Conservation (phyloP, 2,888 invertebrate species). For the Lepidocyrtinus sp. region DNA sequence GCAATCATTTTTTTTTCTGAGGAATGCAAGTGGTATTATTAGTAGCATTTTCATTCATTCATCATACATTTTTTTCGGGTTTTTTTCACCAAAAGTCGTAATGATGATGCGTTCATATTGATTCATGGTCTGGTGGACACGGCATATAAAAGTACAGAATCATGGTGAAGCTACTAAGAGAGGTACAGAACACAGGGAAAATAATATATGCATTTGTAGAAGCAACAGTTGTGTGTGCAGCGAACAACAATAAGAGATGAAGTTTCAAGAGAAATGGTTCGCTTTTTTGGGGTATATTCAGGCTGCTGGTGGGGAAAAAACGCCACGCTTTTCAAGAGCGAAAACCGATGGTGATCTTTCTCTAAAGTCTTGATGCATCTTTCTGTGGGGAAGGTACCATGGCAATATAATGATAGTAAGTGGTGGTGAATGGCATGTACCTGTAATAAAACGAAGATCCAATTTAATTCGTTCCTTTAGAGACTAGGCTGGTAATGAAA, state of each 20-base stretch:
- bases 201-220: constrained; percentile 2
- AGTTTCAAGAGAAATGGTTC: not conserved
- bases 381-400: not conserved
- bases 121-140: constrained; percentile 61
- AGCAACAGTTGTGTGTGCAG: constrained; percentile 12
- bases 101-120: constrained; percentile 43
- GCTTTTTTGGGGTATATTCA: constrained; percentile 27
- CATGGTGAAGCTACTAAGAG: not conserved
- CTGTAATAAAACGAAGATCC: too few relatives aligned
- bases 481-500: not conserved
- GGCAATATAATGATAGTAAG: not conserved
- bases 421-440: constrained; percentile 11
- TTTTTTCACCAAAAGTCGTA: constrained; percentile 35
- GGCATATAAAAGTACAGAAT: not conserved
- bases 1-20: too few relatives aligned
- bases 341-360: not conserved
- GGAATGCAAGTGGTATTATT: not conserved
- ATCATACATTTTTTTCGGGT: constrained; percentile 41
- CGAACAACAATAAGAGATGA: not conserved
- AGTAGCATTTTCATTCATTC: constrained; percentile 45
- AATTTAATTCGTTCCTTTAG: not conserved
- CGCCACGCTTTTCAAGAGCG: constrained; percentile 50
- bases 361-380: not conserved
- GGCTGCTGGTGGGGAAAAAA: constrained; percentile 51
- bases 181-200: not conserved